These are phyloP conservation scores for Aurelia aurita DNA, from an alignment of 30 jellyfish, hydroid and myxozoan species.

Conservation along the genomic window DNA sequence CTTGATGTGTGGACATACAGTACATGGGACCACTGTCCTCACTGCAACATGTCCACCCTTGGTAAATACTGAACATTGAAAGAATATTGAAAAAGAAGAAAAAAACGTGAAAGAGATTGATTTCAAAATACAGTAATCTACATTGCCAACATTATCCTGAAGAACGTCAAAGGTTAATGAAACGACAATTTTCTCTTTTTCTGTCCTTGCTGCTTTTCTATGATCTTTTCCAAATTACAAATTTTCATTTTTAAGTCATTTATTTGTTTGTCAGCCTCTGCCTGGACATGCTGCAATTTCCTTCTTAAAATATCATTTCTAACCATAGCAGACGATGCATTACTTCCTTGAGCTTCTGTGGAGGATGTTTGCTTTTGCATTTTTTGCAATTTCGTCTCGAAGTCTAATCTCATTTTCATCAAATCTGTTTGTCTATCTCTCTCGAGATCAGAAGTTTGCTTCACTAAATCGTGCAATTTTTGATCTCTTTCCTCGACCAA, in stretches of 20 bases:
- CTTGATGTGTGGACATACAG: too few relatives aligned
- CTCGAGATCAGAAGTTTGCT: conserved; percentile 1
- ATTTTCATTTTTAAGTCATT: conserved; percentile 40
- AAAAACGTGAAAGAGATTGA: too few relatives aligned
- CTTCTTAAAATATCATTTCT: conserved; percentile 61
- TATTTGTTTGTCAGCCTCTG: conserved; percentile 51
- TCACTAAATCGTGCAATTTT: conserved; percentile 3
- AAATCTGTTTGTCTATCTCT: conserved; percentile 50
- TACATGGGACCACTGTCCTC: too few relatives aligned
- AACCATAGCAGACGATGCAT: conserved; percentile 23
- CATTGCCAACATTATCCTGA: too few relatives aligned
- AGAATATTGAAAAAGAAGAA: too few relatives aligned
- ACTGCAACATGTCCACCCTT: too few relatives aligned
- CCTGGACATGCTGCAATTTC: conserved; percentile 64
- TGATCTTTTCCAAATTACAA: conserved; percentile 21
- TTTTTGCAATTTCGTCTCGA: conserved; percentile 44
- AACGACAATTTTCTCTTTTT: conserved; percentile 62
- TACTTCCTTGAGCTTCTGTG: conserved; percentile 8
- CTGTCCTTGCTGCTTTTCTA: conserved; percentile 43
- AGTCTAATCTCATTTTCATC: conserved; percentile 55
- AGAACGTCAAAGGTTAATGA: conserved; percentile 1
- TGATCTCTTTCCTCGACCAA: conserved; percentile 17
- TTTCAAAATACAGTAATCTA: too few relatives aligned
- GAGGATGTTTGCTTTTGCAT: conserved; percentile 27
- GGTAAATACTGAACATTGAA: too few relatives aligned